Conservation (phyloP, 2,113 vertebrate genomes). For the Rhipidura dahli region DNA sequence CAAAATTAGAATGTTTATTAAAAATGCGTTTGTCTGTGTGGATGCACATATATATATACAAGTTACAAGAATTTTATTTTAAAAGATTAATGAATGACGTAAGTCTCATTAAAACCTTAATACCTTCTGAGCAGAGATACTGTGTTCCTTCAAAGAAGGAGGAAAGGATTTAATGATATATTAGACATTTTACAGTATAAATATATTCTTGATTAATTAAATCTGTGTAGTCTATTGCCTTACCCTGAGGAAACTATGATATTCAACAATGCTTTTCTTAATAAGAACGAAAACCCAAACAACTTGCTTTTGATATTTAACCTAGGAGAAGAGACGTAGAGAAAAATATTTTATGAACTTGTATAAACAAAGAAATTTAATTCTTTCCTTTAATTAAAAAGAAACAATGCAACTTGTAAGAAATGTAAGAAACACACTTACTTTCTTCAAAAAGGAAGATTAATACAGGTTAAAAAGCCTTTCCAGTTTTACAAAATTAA, state of each 20-base stretch:
- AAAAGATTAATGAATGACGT: not conserved
- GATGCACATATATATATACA: not conserved
- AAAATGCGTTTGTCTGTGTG: not conserved
- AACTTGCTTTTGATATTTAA: constrained; percentile 65
- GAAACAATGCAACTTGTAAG: constrained; percentile 42
- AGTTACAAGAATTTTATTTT: not conserved
- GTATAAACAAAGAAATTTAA: constrained; percentile 55
- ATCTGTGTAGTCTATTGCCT: constrained; percentile 47
- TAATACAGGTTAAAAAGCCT: constrained; percentile 61
- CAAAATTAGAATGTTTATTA: not conserved
- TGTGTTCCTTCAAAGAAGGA: not conserved
- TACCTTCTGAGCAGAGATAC: not conserved
- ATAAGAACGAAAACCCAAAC: constrained; percentile 39
- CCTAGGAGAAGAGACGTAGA: not conserved
- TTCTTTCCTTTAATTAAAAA: constrained; percentile 61
- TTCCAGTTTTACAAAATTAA: constrained; percentile 67
- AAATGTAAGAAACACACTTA: constrained; percentile 34
- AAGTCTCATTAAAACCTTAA: constrained; percentile 4
- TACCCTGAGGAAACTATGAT: constrained; percentile 59
- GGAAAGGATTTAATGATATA: constrained; percentile 31
- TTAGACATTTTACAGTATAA: constrained; percentile 65
- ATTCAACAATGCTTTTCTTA: constrained; percentile 43
- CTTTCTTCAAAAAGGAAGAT: constrained; percentile 59
- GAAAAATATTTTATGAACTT: constrained; percentile 57
- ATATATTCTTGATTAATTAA: constrained; percentile 75